Evolutionary conservation across 2,113 vertebrate genomes (phyloP), one percentile per base, ranked within the genome.

Genomic region (Thalassoma bifasciatum): DNA sequence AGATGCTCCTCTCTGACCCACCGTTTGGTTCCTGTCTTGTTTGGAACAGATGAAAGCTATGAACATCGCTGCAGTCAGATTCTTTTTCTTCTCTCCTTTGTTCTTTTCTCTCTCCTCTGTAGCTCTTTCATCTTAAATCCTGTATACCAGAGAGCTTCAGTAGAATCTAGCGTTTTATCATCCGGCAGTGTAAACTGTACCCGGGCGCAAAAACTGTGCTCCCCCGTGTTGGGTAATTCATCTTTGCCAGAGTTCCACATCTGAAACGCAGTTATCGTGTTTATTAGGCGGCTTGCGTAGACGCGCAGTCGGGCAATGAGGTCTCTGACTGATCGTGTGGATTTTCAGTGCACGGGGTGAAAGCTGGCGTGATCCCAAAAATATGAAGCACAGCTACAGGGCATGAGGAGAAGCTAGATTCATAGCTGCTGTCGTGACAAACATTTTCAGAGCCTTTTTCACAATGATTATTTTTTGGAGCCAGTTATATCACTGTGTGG

Each of bases 191-290:
- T 61, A 60, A 53, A 87, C 49, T 59, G 50, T 24, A 72, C 42
- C 58, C 34, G 52, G 47, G 16, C 49, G 37, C 36, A 44, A 60
- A 60, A 70, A 67, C 4, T 22, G 34, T 44, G 17, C 58, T 47
- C 5, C 2, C 2, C 9, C 12, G 36, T 64, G 60, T 49, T 60
- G 22, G 52, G 21, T 23, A 19, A 79, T 78, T 52, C 23, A 54
- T 63, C 60, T 49, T 1, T 54, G 46, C 58, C 53, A 63, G 50
- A 10, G 56, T 7, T 75, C 24, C 37, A 21, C 24, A 54, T 24
- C 52, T 75, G 6, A 57, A 68, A 58, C 65, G 63, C 3, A 0
- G 71, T 82, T 54, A 2, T 67, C 59, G 24, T 66, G 67, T 72
- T 70, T 54, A 40, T 34, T 30, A 72, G 58, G 53, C 50, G 36